Conservation (phyloP, 2,797 vertebrate genomes). For the Ispidina picta region DNA sequence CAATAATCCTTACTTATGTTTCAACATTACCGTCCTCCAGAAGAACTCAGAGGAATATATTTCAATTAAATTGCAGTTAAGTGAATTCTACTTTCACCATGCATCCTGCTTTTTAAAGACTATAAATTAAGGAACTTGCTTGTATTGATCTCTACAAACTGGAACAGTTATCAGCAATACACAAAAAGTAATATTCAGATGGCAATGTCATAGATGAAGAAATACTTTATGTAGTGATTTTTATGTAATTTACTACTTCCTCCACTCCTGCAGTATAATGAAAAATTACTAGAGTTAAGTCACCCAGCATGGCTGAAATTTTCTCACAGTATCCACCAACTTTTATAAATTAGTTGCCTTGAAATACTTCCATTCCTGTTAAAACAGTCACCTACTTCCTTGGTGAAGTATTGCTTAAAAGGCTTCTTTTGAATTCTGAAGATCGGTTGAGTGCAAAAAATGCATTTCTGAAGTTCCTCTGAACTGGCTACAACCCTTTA, state of each 20-base stretch:
- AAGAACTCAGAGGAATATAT: neutral
- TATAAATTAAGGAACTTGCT: neutral
- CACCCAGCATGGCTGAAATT: neutral
- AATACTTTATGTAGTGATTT: neutral
- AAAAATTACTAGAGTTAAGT: neutral
- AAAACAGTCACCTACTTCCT: neutral
- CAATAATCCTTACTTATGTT: neutral
- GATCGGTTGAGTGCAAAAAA: neutral
- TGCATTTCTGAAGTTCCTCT: neutral
- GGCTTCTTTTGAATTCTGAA: neutral
- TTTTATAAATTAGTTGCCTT: neutral
- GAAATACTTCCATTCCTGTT: neutral
- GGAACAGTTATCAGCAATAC: neutral
- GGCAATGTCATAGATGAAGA: neutral
- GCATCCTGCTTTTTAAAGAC: neutral
- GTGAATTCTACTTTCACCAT: neutral
- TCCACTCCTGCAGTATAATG: neutral
- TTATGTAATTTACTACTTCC: neutral
- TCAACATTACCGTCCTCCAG: neutral
- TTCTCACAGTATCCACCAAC: neutral
- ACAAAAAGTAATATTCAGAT: neutral
- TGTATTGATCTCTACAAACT: neutral
- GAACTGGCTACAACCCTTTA: neutral
- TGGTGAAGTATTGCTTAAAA: neutral
- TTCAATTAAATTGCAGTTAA: neutral